Base-by-base conservation (phyloP, 2,113 vertebrate genomes). In the Sphaerodactylus townsendi region DNA sequence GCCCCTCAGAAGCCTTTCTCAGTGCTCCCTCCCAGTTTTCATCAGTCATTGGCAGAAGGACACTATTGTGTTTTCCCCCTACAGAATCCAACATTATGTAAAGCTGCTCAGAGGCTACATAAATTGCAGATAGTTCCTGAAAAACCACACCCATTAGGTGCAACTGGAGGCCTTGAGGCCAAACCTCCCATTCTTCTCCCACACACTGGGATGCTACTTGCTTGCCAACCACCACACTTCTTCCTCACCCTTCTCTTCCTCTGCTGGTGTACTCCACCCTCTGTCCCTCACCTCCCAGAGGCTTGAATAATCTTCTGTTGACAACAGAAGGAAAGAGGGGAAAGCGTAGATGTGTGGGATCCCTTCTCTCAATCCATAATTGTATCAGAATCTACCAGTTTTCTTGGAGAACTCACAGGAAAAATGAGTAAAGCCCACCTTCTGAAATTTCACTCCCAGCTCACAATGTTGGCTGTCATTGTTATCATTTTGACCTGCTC, bases 11-110 rank as follows among this genome's bases (percentile, higher is more conserved):
- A 79, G 65, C 28, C 79, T 50, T 93, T 91, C 81, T 82, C 87
- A 88, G 65, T 78, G 77, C 77, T 91, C 88, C 78, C 89, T 82
- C 78, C 83, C 95, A 89, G 85, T 85, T 69, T 90, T 86, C 71
- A 89, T 84, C 87, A 91, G 65, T 21, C 41, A 85, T 79, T 88
- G 77, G 28, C 9, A 81, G 30, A 44, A 78, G 56, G 77, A 86
- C 86, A 74, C 68, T 86, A 33, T 23, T 87, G 41, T 86, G 86
- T 84, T 25, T 69, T 74, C 74, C 50, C 21, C 81, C 84, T 87
- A 75, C 10, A 71, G 53, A 64, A 65, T 15, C 71, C 62, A 82
- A 59, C 66, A 19, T 53, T 74, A 44, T 82, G 48, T n/a, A 77
- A 28, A 35, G 10, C 13, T 37, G 14, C 69, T 48, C 44, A 82